Evolutionary conservation across 2,888 invertebrate genomes (phyloP).

Genomic region (Neria commutata): DNA sequence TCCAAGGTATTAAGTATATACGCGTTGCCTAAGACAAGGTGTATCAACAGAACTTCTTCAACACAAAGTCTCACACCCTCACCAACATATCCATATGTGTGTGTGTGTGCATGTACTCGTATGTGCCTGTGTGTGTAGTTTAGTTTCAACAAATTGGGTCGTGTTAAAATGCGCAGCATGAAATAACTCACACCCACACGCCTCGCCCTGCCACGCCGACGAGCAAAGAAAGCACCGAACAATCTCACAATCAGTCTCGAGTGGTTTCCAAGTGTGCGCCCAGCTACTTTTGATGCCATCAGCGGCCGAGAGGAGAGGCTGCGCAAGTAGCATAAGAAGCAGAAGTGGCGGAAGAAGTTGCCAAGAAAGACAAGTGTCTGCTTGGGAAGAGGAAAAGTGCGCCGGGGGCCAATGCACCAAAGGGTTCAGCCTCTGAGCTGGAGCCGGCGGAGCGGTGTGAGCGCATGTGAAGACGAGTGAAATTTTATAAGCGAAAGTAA

Average conservation of each 20-base stretch:
- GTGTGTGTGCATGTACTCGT: slow-evolving; percentile 1
- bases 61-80: neutral
- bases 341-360: slow-evolving; percentile 15
- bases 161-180: slow-evolving; percentile 46
- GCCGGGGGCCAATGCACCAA: neutral
- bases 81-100: neutral
- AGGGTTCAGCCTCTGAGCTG: slow-evolving; percentile 20
- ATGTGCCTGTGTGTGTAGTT: slow-evolving; percentile 11
- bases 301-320: too few relatives aligned
- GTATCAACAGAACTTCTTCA: slow-evolving; percentile 1
- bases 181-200: slow-evolving; percentile 13
- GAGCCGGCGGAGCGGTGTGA: slow-evolving; percentile 15
- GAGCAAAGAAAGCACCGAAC: neutral
- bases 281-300: slow-evolving; percentile 29
- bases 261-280: slow-evolving; percentile 44
- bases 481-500: slow-evolving; percentile 52
- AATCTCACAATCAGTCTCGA: slow-evolving; percentile 39
- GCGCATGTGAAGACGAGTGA: slow-evolving; percentile 37
- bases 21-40: neutral
- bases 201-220: neutral
- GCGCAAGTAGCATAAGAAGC: too few relatives aligned
- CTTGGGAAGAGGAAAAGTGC: neutral
- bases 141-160: slow-evolving; percentile 35
- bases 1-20: slow-evolving; percentile 41
- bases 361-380: slow-evolving; percentile 13